A percentile compares a stretch with the other conserved stretches of the same genome.
These are phyloP conservation scores for Neuroscelio doddi DNA, from an alignment of 2,888 invertebrate genomes.

Conservation along the genomic window DNA sequence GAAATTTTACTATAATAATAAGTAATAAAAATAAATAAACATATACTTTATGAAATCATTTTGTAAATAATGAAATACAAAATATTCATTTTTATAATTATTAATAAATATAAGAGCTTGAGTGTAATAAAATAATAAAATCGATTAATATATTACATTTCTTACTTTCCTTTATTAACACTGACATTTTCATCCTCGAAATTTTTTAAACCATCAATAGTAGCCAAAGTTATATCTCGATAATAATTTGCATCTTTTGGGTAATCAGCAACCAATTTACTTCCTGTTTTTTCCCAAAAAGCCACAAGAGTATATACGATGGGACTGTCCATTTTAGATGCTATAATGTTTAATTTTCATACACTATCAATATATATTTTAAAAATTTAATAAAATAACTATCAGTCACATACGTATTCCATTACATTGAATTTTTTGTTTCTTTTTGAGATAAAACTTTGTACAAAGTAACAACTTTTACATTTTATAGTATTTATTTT, in stretches of 20 bases:
- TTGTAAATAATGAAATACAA: background rate
- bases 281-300: constrained; percentile 53
- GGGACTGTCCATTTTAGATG: constrained; percentile 33
- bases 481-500: too few relatives aligned
- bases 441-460: too few relatives aligned
- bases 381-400: too few relatives aligned
- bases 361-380: too few relatives aligned
- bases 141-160: background rate
- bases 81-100: background rate
- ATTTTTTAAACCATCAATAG: constrained; percentile 47
- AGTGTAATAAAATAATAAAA: too few relatives aligned
- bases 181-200: constrained; percentile 56
- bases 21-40: background rate
- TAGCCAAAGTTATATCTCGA: constrained; percentile 48
- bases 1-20: too few relatives aligned
- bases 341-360: too few relatives aligned
- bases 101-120: too few relatives aligned
- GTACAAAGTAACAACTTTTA: too few relatives aligned
- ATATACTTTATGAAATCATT: background rate
- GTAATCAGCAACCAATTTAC: constrained; percentile 56
- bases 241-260: constrained; percentile 40
- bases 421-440: too few relatives aligned
- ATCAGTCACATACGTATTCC: too few relatives aligned
- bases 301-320: constrained; percentile 54
- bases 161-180: constrained; percentile 57